These are phyloP conservation scores for Petrocephalus zakoni DNA, from an alignment of 2,113 vertebrate species.

Conservation along the genomic window DNA sequence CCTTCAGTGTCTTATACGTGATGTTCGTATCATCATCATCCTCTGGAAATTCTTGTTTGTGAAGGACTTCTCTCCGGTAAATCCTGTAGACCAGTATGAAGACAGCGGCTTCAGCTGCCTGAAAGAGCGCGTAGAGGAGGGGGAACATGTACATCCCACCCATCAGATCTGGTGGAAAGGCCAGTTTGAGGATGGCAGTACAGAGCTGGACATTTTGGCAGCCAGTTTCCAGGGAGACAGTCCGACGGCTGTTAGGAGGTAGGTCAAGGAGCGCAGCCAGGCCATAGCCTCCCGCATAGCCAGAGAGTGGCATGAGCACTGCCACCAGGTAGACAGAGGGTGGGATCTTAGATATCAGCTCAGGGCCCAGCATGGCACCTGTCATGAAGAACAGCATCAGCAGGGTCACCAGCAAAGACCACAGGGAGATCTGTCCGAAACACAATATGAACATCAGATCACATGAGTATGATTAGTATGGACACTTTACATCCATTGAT, in stretches of 20 bases:
- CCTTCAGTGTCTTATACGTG: constrained; percentile 82
- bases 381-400: constrained; percentile 92
- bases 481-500: neutral
- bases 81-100: constrained; percentile 84
- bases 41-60: constrained; percentile 68
- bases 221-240: constrained; percentile 88
- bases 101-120: constrained; percentile 84
- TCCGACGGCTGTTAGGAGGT: constrained; percentile 77
- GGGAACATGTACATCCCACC: constrained; percentile 97
- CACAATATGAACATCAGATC: neutral
- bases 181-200: constrained; percentile 90
- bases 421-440: constrained; percentile 80
- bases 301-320: constrained; percentile 83
- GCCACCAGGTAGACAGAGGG: constrained; percentile 83
- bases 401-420: constrained; percentile 85
- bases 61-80: constrained; percentile 71
- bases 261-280: constrained; percentile 77
- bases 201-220: constrained; percentile 98
- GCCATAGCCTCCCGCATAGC: constrained; percentile 83
- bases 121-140: constrained; percentile 90
- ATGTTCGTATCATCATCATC: constrained; percentile 77
- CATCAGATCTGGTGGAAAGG: constrained; percentile 83
- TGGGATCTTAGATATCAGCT: constrained; percentile 81
- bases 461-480: neutral
- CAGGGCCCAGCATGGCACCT: constrained; percentile 85